Conservation (phyloP, 2,888 invertebrate species). For the Entomobrya multifasciata region DNA sequence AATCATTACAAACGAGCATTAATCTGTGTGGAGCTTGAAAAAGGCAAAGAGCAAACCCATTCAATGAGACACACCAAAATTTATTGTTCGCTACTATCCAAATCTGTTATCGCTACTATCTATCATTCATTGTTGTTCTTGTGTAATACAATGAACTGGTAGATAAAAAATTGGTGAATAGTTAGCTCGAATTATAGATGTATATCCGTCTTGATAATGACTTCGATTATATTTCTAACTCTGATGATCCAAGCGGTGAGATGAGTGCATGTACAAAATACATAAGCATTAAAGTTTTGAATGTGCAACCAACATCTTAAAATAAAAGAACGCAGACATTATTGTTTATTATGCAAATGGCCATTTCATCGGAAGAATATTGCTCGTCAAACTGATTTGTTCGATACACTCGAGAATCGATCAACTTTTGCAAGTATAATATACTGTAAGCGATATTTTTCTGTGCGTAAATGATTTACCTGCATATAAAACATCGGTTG, state of each 20-base stretch:
- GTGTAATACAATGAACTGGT: slow-evolving; percentile 31
- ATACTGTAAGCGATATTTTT: slow-evolving; percentile 22
- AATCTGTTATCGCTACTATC: slow-evolving; percentile 39
- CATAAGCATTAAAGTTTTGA: no score
- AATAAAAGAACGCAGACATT: slow-evolving; percentile 63
- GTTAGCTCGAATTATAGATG: no score
- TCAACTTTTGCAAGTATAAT: slow-evolving; percentile 31
- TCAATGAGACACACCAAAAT: slow-evolving; percentile 19
- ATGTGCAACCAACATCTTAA: slow-evolving; percentile 54
- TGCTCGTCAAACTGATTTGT: slow-evolving; percentile 52
- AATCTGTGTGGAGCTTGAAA: slow-evolving; percentile 10
- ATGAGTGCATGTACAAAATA: no score
- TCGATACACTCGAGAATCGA: slow-evolving; percentile 44
- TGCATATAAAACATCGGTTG: no score
- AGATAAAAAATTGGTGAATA: no score
- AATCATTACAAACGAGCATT: neutral
- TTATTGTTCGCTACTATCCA: slow-evolving; percentile 27
- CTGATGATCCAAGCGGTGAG: no score
- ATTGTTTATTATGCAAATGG: slow-evolving; percentile 63
- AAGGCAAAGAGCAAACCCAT: slow-evolving; percentile 33
- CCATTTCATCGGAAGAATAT: slow-evolving; percentile 46
- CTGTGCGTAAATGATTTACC: no score
- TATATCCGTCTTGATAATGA: no score
- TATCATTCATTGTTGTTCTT: slow-evolving; percentile 62
- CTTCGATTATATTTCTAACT: no score